phyloP scores from a whole-genome alignment of 2,113 vertebrate genomes.

The Hyperoodon ampullatus region DNA sequence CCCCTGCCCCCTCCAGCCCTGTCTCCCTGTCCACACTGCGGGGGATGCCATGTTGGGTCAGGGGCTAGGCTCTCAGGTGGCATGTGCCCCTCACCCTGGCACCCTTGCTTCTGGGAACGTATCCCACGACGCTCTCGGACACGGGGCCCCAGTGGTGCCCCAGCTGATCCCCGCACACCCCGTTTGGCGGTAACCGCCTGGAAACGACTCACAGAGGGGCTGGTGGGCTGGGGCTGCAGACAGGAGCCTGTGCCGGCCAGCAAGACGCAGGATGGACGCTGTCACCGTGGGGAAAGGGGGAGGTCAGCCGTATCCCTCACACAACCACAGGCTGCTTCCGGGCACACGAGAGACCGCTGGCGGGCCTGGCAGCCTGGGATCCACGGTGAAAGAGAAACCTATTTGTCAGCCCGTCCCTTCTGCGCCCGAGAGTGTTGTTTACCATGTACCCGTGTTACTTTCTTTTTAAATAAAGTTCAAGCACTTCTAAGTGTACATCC shows the following conservation, averaged over 20 bases:
- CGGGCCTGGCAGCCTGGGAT: neutral
- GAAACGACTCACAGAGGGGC: neutral
- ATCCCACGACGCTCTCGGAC: accelerated
- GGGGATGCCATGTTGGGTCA: neutral
- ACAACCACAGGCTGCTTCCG: neutral
- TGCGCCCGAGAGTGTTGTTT: neutral
- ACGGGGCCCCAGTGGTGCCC: neutral
- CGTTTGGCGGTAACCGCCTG: too few species aligned
- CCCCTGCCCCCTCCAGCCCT: neutral
- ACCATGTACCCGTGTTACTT: neutral
- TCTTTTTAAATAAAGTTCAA: neutral
- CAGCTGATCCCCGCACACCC: too few species aligned
- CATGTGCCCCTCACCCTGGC: neutral
- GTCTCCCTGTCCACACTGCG: neutral
- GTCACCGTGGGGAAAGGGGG: neutral
- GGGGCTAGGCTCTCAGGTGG: accelerated
- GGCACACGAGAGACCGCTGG: accelerated
- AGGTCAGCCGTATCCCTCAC: accelerated
- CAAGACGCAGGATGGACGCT: neutral
- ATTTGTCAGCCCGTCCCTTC: neutral
- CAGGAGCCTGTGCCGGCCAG: neutral
- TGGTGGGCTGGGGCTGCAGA: neutral
- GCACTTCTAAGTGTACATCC: neutral
- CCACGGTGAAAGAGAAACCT: accelerated
- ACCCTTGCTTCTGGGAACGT: neutral